A percentile compares a stretch with the other conserved stretches of the same genome.
These are phyloP conservation scores for Zosterops pallidus DNA, from an alignment of 2,113 vertebrate species.

Conservation along the genomic window DNA sequence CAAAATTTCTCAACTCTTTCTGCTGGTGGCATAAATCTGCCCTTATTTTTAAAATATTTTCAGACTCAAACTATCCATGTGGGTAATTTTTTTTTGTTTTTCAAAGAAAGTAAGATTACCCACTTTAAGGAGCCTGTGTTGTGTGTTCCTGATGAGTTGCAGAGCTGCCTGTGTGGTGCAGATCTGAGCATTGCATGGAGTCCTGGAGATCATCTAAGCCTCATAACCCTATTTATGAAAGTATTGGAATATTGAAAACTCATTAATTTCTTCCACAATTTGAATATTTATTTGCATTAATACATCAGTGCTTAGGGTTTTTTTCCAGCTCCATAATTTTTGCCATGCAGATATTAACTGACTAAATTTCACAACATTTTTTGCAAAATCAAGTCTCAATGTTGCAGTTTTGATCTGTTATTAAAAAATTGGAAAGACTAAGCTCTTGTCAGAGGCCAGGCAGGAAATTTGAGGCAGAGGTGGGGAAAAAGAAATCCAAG, in stretches of 20 bases:
- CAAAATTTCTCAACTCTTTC: neutral
- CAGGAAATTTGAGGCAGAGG: neutral
- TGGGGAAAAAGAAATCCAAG: neutral
- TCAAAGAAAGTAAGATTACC: neutral
- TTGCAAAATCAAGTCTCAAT: neutral
- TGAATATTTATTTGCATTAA: neutral
- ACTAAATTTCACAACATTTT: neutral
- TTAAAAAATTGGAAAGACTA: neutral
- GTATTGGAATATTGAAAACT: neutral
- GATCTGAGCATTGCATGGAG: neutral
- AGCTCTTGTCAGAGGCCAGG: neutral
- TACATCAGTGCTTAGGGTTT: accelerated
- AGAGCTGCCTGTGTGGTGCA: neutral
- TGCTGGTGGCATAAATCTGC: neutral
- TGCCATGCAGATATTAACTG: neutral
- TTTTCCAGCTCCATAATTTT: neutral
- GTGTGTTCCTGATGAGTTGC: neutral
- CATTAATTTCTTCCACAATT: neutral
- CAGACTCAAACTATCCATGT: neutral
- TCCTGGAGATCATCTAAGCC: neutral
- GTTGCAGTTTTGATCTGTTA: neutral
- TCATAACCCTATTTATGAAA: neutral
- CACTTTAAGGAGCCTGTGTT: neutral
- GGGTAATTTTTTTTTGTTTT: neutral
- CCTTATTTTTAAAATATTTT: neutral